These are phyloP conservation scores for Melospiza georgiana DNA, from an alignment of 2,113 vertebrate genomes.

Conservation along the genomic window DNA sequence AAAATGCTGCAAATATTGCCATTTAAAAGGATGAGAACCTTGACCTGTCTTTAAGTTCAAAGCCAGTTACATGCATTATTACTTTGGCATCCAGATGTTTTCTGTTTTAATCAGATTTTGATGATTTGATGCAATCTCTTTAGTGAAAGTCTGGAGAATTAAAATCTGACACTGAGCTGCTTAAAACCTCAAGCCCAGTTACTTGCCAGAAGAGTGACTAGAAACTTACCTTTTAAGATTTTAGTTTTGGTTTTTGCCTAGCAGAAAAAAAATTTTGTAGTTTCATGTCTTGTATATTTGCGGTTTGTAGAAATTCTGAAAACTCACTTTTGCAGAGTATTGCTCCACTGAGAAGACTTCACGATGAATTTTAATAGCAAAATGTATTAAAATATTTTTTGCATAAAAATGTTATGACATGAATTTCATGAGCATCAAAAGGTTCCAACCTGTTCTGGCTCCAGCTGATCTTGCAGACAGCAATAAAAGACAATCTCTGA, in stretches of 20 bases:
- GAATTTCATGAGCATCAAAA: not conserved
- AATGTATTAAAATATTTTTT: not conserved
- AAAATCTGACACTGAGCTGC: slow-evolving; percentile 16
- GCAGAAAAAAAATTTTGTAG: not conserved
- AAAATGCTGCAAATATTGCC: not conserved
- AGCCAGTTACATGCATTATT: not conserved
- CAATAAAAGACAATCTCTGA: not conserved
- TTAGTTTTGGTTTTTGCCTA: not conserved
- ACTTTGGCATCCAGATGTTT: not conserved
- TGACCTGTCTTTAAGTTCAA: not conserved
- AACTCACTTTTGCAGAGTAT: not conserved
- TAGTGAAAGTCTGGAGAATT: slow-evolving; percentile 1
- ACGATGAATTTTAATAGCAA: not conserved
- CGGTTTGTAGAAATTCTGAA: not conserved
- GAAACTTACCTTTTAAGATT: not conserved
- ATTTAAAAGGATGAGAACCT: not conserved
- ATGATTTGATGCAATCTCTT: slow-evolving; percentile 1
- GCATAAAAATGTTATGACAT: not conserved
- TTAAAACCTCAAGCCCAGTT: not conserved
- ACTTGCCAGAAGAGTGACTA: not conserved
- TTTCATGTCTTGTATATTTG: not conserved
- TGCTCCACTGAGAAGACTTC: not conserved
- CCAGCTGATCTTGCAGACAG: not conserved
- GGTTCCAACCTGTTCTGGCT: not conserved
- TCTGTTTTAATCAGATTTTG: slow-evolving; percentile 38